Percentiles rank a stretch among this genome's conserved stretches.
phyloP scores from a whole-genome alignment of 2,888 invertebrate species.

The Aradus depressus region DNA sequence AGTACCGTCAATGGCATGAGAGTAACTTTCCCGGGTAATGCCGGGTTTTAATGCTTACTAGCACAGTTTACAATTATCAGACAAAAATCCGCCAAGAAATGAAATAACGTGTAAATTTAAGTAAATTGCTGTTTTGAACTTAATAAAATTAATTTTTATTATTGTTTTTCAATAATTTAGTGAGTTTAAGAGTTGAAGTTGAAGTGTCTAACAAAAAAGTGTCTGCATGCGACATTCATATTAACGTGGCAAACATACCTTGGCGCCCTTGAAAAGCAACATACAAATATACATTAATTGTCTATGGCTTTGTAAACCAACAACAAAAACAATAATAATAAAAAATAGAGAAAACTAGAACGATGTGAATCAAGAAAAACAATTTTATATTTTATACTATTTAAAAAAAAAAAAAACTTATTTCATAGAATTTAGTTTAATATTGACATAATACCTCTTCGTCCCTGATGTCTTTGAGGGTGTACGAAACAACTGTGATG shows the following conservation, averaged over 20 bases:
- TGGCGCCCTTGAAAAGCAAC: slow-evolving; percentile 44
- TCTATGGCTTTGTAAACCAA: slow-evolving; percentile 5
- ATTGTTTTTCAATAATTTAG: slow-evolving; percentile 19
- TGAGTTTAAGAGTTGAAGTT: too few species aligned
- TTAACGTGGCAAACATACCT: slow-evolving; percentile 43
- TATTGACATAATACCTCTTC: slow-evolving; percentile 59
- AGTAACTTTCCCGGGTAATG: too few species aligned
- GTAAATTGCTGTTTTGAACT: not conserved
- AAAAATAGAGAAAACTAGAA: not conserved
- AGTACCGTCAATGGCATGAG: too few species aligned
- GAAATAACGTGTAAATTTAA: too few species aligned
- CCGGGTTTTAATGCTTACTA: too few species aligned
- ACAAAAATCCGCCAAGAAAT: too few species aligned
- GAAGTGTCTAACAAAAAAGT: slow-evolving; percentile 21
- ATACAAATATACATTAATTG: slow-evolving; percentile 25
- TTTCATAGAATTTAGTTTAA: slow-evolving; percentile 3
- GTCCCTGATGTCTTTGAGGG: slow-evolving; percentile 85
- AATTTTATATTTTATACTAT: not conserved
- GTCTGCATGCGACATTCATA: slow-evolving; percentile 17
- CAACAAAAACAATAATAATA: slow-evolving; percentile 11
- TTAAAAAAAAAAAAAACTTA: slow-evolving; percentile 1
- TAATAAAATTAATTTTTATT: not conserved
- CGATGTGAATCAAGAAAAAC: not conserved
- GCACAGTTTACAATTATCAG: too few species aligned
- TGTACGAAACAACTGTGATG: slow-evolving; percentile 89